Evolutionary conservation across 2,888 invertebrate genomes (phyloP).

Genomic region (Peribatodes rhomboidaria): DNA sequence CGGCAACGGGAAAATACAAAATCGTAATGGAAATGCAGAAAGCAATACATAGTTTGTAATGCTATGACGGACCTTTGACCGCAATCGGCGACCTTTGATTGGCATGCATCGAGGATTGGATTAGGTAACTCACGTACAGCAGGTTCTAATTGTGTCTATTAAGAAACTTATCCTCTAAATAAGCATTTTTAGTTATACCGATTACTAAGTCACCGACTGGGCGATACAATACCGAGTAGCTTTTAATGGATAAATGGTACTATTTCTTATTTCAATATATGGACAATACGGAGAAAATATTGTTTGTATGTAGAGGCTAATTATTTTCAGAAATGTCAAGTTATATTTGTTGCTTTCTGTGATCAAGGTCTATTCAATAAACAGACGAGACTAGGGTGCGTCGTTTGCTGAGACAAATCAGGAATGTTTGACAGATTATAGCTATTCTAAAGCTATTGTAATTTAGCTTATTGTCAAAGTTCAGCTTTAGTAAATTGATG

Average conservation of each 20-base stretch:
- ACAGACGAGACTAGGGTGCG: slow-evolving; percentile 5
- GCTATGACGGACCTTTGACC: slow-evolving; percentile 33
- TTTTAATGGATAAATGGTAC: too few relatives aligned
- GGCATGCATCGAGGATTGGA: slow-evolving; percentile 18
- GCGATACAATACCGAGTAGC: neutral
- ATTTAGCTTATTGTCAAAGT: slow-evolving; percentile 8
- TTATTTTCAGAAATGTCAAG: neutral
- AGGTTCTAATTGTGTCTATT: slow-evolving; percentile 14
- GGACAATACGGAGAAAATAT: too few relatives aligned
- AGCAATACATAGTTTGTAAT: slow-evolving; percentile 24
- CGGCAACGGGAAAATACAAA: slow-evolving; percentile 27
- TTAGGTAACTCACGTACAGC: slow-evolving; percentile 5
- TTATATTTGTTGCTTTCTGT: neutral
- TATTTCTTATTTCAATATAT: too few relatives aligned
- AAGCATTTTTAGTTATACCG: neutral
- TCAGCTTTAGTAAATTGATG: neutral
- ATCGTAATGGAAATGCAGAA: slow-evolving; percentile 27
- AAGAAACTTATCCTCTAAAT: neutral
- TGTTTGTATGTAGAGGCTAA: neutral
- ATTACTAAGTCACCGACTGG: too few relatives aligned
- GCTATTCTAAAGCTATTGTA: neutral
- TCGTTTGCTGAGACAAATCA: slow-evolving; percentile 13
- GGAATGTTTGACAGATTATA: slow-evolving; percentile 15
- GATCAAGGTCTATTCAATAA: slow-evolving; percentile 27
- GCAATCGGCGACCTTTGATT: slow-evolving; percentile 32